phyloP scores from a whole-genome alignment of 1,140 invertebrate species.

The Drosophila nebulosa region DNA sequence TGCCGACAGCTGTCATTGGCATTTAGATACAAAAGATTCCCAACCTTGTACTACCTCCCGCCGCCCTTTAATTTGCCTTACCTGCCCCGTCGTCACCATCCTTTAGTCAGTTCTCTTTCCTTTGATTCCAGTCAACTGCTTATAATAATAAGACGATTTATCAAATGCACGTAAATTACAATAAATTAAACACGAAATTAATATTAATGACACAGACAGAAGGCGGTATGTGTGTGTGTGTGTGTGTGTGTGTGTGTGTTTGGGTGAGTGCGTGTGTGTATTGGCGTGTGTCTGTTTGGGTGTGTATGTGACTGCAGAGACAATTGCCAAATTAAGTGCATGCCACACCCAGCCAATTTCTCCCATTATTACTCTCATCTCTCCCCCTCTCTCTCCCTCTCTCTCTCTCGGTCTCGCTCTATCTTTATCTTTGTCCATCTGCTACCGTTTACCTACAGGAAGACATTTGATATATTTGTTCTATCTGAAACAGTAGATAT shows the following conservation, averaged over 20 bases:
- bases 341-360: conserved; percentile 32
- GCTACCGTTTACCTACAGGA: conserved; percentile 7
- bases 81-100: not conserved
- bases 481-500: too few species aligned
- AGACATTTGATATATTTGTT: too few species aligned
- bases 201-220: conserved; percentile 70
- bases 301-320: conserved; percentile 34
- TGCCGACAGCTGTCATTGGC: conserved; percentile 24
- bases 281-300: not conserved
- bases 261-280: too few species aligned
- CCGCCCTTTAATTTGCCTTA: not conserved
- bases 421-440: conserved; percentile 1
- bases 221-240: conserved; percentile 15
- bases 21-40: conserved; percentile 11
- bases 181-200: conserved; percentile 78
- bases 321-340: conserved; percentile 78
- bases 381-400: not conserved
- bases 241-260: not conserved
- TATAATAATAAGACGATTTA: conserved; percentile 77
- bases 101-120: conserved; percentile 13
- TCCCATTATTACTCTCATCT: not conserved
- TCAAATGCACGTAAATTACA: conserved; percentile 78
- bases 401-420: not conserved
- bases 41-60: too few species aligned
- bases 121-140: conserved; percentile 53